Evolutionary conservation across 30 jellyfish, hydroid and myxozoan species (phyloP).

Genomic region (Pseudorhiza aurosa): DNA sequence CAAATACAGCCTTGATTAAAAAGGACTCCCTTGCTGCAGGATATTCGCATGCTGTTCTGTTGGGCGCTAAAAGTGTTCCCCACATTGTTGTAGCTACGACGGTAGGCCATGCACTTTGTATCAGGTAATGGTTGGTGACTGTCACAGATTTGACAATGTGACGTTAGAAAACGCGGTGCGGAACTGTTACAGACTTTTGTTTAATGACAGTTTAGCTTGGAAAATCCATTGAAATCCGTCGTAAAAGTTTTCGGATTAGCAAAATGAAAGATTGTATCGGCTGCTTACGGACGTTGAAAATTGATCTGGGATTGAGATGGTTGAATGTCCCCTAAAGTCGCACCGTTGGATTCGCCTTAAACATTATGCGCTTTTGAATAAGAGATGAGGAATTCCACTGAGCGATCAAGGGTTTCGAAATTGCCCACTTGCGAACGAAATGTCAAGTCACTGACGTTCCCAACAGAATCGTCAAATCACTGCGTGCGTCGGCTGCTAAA

Average conservation of each 20-base stretch:
- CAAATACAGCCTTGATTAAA: too few relatives aligned
- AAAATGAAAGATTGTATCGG: constrained; percentile 37
- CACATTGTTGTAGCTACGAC: too few relatives aligned
- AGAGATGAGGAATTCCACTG: constrained; percentile 62
- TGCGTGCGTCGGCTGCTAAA: too few relatives aligned
- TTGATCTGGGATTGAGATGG: constrained; percentile 31
- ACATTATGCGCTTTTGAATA: constrained; percentile 36
- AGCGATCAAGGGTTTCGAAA: constrained; percentile 62
- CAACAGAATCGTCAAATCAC: too few relatives aligned
- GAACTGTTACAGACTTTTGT: constrained; percentile 27
- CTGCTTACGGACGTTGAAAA: constrained; percentile 16
- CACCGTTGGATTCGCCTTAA: constrained; percentile 70
- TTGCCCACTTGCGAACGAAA: too few relatives aligned
- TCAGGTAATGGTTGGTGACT: neutral
- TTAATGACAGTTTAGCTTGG: constrained; percentile 55
- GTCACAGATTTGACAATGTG: neutral
- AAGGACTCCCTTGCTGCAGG: too few relatives aligned
- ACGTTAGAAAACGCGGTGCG: constrained; percentile 18
- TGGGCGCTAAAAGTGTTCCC: too few relatives aligned
- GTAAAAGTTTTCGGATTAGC: constrained; percentile 56
- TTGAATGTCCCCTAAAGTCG: constrained; percentile 54
- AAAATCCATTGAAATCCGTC: constrained; percentile 45
- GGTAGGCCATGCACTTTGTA: too few relatives aligned
- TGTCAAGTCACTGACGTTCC: too few relatives aligned
- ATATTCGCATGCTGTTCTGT: too few relatives aligned